These are phyloP conservation scores for Chrosomus eos DNA, from an alignment of 2,797 vertebrate genomes.

Conservation along the genomic window DNA sequence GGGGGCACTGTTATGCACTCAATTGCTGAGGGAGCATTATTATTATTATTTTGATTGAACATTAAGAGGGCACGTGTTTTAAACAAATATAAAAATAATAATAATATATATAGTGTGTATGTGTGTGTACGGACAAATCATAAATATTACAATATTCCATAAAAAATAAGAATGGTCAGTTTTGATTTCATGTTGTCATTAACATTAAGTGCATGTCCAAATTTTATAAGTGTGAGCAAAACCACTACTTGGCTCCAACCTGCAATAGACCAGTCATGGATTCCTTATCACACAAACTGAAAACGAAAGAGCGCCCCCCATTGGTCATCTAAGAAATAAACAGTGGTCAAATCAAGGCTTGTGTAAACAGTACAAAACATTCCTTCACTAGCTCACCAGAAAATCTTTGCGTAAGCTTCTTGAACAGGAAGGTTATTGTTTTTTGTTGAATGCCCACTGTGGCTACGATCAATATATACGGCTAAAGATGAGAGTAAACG, in stretches of 20 bases:
- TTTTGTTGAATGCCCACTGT: neutral
- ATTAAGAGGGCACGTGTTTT: too few relatives aligned
- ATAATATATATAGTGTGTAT: too few relatives aligned
- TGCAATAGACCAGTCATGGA: neutral
- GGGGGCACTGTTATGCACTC: too few relatives aligned
- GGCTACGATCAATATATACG: neutral
- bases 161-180: neutral
- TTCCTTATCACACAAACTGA: neutral
- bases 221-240: neutral
- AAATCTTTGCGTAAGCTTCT: neutral
- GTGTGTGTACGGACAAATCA: neutral
- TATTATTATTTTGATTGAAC: too few relatives aligned
- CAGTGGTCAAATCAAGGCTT: neutral
- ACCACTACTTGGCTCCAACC: neutral
- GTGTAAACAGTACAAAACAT: neutral
- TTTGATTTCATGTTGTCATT: neutral
- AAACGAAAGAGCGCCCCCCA: slow-evolving; percentile 2
- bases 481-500: neutral
- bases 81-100: too few relatives aligned
- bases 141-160: neutral
- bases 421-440: neutral
- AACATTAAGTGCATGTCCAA: neutral
- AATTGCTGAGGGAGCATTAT: too few relatives aligned
- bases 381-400: neutral
- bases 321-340: neutral